Evolutionary conservation across 2,113 vertebrate genomes (phyloP).

Genomic region (Megaceryle torquata): DNA sequence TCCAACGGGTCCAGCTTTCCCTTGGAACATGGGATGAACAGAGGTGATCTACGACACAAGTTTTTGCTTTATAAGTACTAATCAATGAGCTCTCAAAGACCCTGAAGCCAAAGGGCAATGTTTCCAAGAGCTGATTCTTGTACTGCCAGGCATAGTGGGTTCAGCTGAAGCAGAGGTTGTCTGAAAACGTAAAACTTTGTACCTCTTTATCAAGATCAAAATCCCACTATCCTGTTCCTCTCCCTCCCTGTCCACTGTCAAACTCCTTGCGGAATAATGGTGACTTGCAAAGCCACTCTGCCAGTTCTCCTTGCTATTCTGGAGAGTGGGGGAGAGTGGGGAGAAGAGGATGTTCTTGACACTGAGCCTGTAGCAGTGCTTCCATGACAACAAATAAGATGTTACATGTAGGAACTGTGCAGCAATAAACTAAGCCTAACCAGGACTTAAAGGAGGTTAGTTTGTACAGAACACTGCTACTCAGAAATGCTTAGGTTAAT

Average conservation of each 20-base stretch:
- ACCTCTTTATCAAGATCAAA: not conserved
- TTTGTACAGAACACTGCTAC: not conserved
- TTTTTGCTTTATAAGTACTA: not conserved
- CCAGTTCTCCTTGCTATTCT: not conserved
- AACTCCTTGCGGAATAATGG: not conserved
- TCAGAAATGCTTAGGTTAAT: not conserved
- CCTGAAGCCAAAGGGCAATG: not conserved
- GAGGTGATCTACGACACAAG: not conserved
- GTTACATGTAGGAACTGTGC: not conserved
- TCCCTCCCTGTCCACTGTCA: not conserved
- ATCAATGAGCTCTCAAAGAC: not conserved
- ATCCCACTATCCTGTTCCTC: not conserved
- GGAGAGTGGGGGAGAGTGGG: accelerated
- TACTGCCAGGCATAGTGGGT: not conserved
- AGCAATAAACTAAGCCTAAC: constrained; percentile 39
- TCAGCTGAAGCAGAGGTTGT: not conserved
- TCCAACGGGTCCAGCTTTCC: not conserved
- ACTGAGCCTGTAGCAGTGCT: constrained; percentile 38
- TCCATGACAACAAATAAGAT: constrained; percentile 73
- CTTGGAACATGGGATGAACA: not conserved
- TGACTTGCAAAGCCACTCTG: not conserved
- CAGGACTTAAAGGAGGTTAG: constrained; percentile 9
- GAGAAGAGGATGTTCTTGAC: constrained; percentile 28
- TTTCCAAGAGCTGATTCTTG: not conserved
- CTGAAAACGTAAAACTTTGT: not conserved